A percentile compares a stretch with the other conserved stretches of the same genome.
Conservation (phyloP, 2,888 invertebrate species). For the Thysanoteuthis rhombus region DNA sequence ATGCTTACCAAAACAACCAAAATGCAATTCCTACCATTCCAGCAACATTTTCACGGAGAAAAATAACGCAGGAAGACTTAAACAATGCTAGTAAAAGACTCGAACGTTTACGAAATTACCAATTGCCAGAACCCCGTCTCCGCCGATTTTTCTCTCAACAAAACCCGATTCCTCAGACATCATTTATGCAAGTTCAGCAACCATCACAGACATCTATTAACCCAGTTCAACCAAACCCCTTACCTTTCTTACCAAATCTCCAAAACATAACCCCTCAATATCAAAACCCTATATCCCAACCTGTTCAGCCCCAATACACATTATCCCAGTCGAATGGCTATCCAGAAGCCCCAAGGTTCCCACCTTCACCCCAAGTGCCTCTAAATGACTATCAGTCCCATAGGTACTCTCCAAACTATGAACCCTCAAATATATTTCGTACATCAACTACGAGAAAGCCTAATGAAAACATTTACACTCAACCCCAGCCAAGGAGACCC, state of each 20-base stretch:
- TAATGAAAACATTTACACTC: not conserved
- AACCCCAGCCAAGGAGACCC: not conserved
- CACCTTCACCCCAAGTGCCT: not conserved
- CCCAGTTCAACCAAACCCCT: constrained; percentile 39
- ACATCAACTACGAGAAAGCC: not conserved
- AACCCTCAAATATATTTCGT: not conserved
- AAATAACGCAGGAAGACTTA: constrained; percentile 57
- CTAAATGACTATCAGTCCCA: too few relatives aligned
- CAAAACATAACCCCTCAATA: not conserved
- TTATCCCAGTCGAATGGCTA: not conserved
- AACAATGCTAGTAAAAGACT: constrained; percentile 53
- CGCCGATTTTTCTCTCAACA: not conserved
- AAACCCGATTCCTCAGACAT: not conserved
- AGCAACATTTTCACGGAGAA: constrained; percentile 33
- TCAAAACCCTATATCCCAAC: not conserved
- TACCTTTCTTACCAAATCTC: constrained; percentile 37
- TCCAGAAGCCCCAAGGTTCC: not conserved
- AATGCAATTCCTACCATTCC: constrained; percentile 31
- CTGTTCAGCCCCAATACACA: not conserved
- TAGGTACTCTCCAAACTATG: not conserved
- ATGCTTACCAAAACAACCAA: constrained; percentile 15
- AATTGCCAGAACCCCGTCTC: constrained; percentile 40
- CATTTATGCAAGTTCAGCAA: not conserved
- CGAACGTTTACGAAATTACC: constrained; percentile 53
- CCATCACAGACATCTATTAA: not conserved